Percentiles rank a stretch among this genome's conserved stretches.
Conservation (phyloP, 2,888 invertebrate species). For the Pachydiplax longipennis region DNA sequence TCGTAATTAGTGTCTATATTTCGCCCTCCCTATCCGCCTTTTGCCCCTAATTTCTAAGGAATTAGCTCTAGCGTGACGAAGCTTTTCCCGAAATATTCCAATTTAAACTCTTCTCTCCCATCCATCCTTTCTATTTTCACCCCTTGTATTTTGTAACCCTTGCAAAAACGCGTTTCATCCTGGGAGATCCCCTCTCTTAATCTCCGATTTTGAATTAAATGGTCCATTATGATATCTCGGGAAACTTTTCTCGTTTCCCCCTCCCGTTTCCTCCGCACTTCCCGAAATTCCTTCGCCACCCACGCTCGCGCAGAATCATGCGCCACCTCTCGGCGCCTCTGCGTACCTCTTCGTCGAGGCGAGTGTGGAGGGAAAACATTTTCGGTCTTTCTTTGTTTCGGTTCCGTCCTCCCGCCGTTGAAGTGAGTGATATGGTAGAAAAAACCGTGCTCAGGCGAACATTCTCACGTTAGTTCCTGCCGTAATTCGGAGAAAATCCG, state of each 20-base stretch:
- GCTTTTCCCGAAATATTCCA: no score
- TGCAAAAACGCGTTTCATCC: neutral
- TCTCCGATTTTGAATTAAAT: neutral
- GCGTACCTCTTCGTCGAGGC: neutral
- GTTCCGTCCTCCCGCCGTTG: neutral
- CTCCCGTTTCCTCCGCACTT: neutral
- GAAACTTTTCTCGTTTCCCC: neutral
- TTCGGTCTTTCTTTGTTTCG: neutral
- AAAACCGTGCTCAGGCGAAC: neutral
- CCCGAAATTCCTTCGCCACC: neutral
- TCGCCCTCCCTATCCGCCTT: neutral
- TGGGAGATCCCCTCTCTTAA: neutral
- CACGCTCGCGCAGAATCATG: neutral
- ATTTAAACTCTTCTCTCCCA: neutral
- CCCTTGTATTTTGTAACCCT: neutral
- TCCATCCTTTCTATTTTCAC: neutral
- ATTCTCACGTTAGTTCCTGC: neutral
- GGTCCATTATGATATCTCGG: neutral
- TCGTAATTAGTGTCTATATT: no score
- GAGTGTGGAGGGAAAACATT: neutral
- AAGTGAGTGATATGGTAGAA: neutral
- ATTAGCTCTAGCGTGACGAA: neutral
- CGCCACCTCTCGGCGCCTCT: neutral
- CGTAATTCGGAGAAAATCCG: no score
- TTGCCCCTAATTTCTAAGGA: neutral